Evolutionary conservation across 2,113 vertebrate species (phyloP), one percentile per base, ranked within the genome.

Genomic region (Atherinomorus stipes): DNA sequence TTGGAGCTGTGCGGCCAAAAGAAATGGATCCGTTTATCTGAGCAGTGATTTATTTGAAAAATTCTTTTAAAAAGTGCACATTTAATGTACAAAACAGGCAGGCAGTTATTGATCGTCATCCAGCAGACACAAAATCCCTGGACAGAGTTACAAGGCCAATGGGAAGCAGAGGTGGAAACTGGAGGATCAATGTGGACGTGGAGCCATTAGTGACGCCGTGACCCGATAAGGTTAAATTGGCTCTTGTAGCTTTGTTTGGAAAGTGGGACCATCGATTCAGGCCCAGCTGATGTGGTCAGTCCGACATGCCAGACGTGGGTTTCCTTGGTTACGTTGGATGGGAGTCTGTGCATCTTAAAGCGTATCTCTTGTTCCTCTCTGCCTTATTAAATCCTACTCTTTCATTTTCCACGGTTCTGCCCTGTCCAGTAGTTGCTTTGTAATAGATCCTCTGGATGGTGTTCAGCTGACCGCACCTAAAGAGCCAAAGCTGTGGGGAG

Each of bases 181-280:
- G 57, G 22, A 69, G 56, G 51, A 90, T 88, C 86, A 74, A 89
- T 90, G 83, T 61, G 60, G 66, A 69, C 59, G 75, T 80, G 82
- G 76, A 82, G 59, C 75, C 71, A 84, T 89, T 86, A 87, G 85
- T 56, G 75, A 71, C 64, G 50, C 61, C 1, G 50, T 34, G 65
- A 79, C 85, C 67, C 19, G 68, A 5, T 13, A 26, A 63, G 63
- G 57, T 68, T 47, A 37, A 59, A 58, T n/a, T 26, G 67, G 15
- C 23, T 82, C 50, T 47, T 54, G 40, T 56, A 21, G 40, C 64
- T 31, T 34, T 44, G 60, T 82, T 85, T 72, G 50, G 25, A 77
- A 64, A 74, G 72, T 44, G 7, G 68, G 49, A 31, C 61, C 72
- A 72, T 79, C 44, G 28, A 63, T 53, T 53, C 54, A 51, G 70